phyloP scores from a whole-genome alignment of 2,888 invertebrate species.

The Synanthedon vespiformis region DNA sequence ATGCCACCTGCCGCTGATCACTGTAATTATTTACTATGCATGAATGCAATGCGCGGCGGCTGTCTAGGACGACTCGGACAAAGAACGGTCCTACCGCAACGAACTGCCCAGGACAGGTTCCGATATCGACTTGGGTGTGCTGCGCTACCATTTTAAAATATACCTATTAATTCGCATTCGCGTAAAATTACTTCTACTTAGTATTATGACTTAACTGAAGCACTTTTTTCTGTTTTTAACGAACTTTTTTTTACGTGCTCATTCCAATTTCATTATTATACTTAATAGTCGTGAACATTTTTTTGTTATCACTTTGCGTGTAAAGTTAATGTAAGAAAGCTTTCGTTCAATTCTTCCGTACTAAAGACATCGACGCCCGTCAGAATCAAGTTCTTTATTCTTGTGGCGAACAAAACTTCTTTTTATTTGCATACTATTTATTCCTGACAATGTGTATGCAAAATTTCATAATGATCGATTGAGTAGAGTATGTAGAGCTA shows the following conservation, averaged over 20 bases:
- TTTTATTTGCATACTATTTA: background rate
- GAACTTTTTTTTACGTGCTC: background rate
- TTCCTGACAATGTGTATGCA: too few relatives aligned
- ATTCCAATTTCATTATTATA: conserved; percentile 5
- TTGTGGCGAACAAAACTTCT: background rate
- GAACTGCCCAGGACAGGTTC: conserved; percentile 37
- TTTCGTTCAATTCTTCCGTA: conserved; percentile 3
- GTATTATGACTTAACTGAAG: conserved; percentile 23
- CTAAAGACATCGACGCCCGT: conserved; percentile 18
- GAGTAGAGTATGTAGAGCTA: too few relatives aligned
- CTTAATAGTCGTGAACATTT: conserved; percentile 1
- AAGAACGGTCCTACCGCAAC: conserved; percentile 53
- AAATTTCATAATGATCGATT: too few relatives aligned
- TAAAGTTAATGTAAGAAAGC: background rate
- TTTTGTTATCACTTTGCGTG: background rate
- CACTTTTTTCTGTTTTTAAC: conserved; percentile 4
- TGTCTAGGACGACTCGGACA: conserved; percentile 64
- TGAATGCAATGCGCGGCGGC: conserved; percentile 55
- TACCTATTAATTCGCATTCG: conserved; percentile 48
- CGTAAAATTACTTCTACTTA: conserved; percentile 27
- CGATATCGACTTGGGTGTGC: conserved; percentile 53
- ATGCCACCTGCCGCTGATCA: conserved; percentile 64
- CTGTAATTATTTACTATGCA: conserved; percentile 70
- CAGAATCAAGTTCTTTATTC: background rate
- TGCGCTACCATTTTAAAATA: conserved; percentile 47